A percentile compares a stretch with the other conserved stretches of the same genome.
These are phyloP conservation scores for Gopherus evgoodei DNA, from an alignment of 2,113 vertebrate genomes.

Conservation along the genomic window DNA sequence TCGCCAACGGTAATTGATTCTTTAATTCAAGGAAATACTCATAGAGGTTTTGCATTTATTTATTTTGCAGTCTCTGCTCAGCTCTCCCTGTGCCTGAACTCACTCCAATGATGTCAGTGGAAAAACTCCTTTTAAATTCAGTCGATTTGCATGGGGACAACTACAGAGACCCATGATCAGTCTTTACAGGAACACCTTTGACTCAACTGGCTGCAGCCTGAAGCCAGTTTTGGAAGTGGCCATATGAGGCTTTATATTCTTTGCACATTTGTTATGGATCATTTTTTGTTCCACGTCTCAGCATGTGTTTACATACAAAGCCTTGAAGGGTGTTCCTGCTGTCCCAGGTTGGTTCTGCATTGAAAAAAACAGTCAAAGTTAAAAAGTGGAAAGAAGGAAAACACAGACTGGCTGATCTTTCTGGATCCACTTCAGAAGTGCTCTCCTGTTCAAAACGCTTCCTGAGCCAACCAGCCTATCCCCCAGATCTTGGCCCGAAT, in stretches of 20 bases:
- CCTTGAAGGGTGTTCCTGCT: neutral
- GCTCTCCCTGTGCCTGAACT: accelerated
- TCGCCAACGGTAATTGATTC: neutral
- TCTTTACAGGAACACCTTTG: accelerated
- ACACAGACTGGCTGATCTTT: neutral
- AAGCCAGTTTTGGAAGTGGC: neutral
- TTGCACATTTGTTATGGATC: neutral
- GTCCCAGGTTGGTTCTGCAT: accelerated
- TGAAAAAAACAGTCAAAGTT: neutral
- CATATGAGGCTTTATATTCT: neutral
- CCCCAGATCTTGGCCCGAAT: too few species aligned
- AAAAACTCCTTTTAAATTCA: neutral
- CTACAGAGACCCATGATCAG: neutral
- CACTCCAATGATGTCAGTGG: neutral
- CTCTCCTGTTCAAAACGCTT: neutral
- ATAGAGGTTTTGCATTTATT: neutral
- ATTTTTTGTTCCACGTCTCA: neutral
- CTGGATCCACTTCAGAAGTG: neutral
- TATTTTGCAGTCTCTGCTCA: neutral
- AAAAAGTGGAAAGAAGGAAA: neutral
- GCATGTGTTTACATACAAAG: neutral
- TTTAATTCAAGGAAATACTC: neutral
- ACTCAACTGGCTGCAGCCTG: neutral
- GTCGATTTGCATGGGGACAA: neutral
- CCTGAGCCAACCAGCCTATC: neutral